Base-by-base conservation (phyloP, 2,797 vertebrate species). In the Poecilia wingei region DNA sequence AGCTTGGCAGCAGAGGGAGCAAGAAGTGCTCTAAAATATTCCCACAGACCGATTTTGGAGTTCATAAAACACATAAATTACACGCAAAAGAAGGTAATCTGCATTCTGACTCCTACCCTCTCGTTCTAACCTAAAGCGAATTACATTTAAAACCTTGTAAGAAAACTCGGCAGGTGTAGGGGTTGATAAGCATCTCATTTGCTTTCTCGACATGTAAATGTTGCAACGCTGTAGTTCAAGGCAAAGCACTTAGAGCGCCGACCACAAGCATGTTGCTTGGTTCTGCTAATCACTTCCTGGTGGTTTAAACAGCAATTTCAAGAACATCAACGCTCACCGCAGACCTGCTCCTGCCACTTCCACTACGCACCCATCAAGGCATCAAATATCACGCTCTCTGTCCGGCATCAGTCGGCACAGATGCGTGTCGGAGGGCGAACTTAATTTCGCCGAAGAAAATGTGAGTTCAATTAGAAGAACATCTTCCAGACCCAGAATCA, bases 231-330 rank as follows among this genome's bases (percentile, higher is more conserved):
- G 8, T 20, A 28, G 55, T n/a, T 46, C 31, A 41, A 31, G 41
- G 18, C 33, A 74, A 1, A 39, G 41, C 41, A 61, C 74, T 75
- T 75, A 59, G 41, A 61, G 55, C 18, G 22, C 31, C 20, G 16
- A 75, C 74, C 74, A 75, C 74, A 33, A 74, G 43, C 43, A 33
- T n/a, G n/a, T 59, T 45, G 39, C 28, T 59, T 45, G 25, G 53
- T 59, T 59, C 25, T 41, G 36, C 68, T 28, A 20, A 28, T 75
- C 16, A 20, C 45, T 61, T 75, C 74, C 74, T 61, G n/a, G 41
- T 45, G 74, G 73, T 20, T 46, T 61, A 28, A 31, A 59, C 20
- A 43, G 73, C 73, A 45, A 59, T 74, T 59, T 59, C 4, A 57
- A 28, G 25, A 74, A 43, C 51, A 59, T 74, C 31, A 75, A 22